phyloP scores from a whole-genome alignment of 2,888 invertebrate genomes.

The Arge pagana region DNA sequence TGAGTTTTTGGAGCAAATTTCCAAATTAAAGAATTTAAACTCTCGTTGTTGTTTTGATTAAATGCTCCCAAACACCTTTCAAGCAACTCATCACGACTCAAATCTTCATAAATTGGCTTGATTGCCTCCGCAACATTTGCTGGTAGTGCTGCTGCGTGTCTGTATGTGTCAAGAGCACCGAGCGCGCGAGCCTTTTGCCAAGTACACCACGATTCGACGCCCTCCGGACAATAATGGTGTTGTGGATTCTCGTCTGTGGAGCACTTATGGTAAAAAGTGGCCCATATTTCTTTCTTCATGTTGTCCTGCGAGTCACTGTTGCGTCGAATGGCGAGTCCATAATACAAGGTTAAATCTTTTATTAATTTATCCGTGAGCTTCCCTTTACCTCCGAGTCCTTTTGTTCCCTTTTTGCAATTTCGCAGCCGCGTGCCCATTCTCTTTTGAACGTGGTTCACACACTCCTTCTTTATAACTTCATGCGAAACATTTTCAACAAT shows the following conservation, averaged over 20 bases:
- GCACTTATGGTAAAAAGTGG: conserved; percentile 34
- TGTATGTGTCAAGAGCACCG: conserved; percentile 20
- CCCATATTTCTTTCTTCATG: conserved; percentile 39
- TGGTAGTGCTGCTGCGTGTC: conserved; percentile 22
- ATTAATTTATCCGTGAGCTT: conserved; percentile 36
- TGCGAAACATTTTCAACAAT: conserved; percentile 16
- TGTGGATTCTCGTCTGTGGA: conserved; percentile 35
- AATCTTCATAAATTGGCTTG: conserved; percentile 26
- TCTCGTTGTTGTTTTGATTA: conserved; percentile 30
- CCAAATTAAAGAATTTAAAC: conserved; percentile 24
- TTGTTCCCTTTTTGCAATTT: conserved; percentile 21
- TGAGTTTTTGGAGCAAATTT: conserved; percentile 21
- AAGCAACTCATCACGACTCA: conserved; percentile 25
- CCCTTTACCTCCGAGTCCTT: conserved; percentile 29
- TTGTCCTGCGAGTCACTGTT: conserved; percentile 29
- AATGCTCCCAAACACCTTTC: conserved; percentile 24
- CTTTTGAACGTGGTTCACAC: conserved; percentile 27
- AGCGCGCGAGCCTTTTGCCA: conserved; percentile 27
- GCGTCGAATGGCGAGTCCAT: conserved; percentile 38
- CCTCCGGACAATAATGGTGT: conserved; percentile 36
- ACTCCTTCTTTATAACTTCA: conserved; percentile 22
- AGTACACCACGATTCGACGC: conserved; percentile 36
- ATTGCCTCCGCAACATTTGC: conserved; percentile 24
- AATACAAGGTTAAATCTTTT: conserved; percentile 35
- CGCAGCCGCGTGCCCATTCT: conserved; percentile 29